Base-by-base conservation (phyloP, 1,140 invertebrate genomes). In the Watersipora subatra region DNA sequence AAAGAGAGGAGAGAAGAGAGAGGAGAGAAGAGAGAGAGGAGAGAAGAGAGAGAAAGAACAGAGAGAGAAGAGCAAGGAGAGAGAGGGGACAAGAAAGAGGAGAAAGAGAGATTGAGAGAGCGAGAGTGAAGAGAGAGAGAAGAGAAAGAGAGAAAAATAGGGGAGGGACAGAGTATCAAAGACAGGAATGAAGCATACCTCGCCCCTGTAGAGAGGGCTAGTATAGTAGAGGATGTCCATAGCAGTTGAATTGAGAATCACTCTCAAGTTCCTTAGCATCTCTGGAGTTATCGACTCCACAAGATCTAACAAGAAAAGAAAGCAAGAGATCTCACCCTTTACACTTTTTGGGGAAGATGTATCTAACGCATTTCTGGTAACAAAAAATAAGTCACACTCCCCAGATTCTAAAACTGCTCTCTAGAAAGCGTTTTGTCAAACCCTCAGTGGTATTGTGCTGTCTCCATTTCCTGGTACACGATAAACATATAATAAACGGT, bases 221-320 rank as follows among this genome's bases (percentile, higher is more conserved):
- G 88, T 89, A 71, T 90, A 90, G 72, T 90, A 90, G 76, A 90
- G 84, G 67, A 90, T 87, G 74, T 90, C 88, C 87, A 90, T 88
- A 25, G 87, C 87, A 55, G 86, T 88, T 55, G 85, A 84, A 76
- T 89, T 89, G 24, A 89, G 77, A 57, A 88, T 80, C 63, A 84
- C 82, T 64, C 87, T 80, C 68, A 88, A 81, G 69, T 84, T 83
- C 69, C 70, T 72, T 68, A 85, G 82, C 71, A 86, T 87, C 61
- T 85, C 83, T 28, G 87, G 87, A 26, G 87, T 88, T 58, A 88
- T 87, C 1, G 85, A 84, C 59, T 88, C 87, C 12, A 89, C 86
- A 63, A 86, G 84, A 70, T 86, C 86, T 85, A 67, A 30, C 78
- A 78, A 62, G 71, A 67, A 66, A 62, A 34, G 28, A 2, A 15